Conservation (phyloP, 2,888 invertebrate genomes). For the Euplagia quadripunctaria region DNA sequence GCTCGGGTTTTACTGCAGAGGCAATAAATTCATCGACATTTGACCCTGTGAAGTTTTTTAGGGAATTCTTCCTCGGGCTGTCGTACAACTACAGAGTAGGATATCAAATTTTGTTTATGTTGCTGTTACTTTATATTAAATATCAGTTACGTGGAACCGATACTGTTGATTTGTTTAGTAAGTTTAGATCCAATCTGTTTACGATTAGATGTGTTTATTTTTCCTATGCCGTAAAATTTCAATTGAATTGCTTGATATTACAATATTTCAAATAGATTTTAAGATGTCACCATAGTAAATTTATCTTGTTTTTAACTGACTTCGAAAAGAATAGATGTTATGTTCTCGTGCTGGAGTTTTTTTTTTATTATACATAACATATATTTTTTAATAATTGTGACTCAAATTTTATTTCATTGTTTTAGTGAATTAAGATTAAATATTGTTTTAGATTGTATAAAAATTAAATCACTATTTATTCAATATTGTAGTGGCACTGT, state of each 20-base stretch:
- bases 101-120: slow-evolving; percentile 54
- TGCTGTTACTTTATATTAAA: slow-evolving; percentile 49
- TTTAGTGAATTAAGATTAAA: no score
- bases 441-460: no score
- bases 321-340: no score
- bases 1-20: slow-evolving; percentile 82
- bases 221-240: slow-evolving; percentile 28
- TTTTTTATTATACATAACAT: no score
- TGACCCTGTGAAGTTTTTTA: slow-evolving; percentile 81
- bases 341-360: no score
- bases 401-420: no score
- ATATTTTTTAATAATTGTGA: no score
- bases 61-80: slow-evolving; percentile 82
- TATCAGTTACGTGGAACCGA: slow-evolving; percentile 49
- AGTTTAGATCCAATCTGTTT: slow-evolving; percentile 37
- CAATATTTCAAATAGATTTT: slow-evolving; percentile 14
- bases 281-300: slow-evolving; percentile 4
- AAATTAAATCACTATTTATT: not conserved
- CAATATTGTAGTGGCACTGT: not conserved
- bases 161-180: slow-evolving; percentile 46
- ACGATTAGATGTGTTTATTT: slow-evolving; percentile 34
- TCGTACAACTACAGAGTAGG: slow-evolving; percentile 72
- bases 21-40: slow-evolving; percentile 87
- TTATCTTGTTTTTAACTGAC: not conserved
- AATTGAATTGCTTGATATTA: slow-evolving; percentile 23